Conservation (phyloP, 2,113 vertebrate genomes). For the Gadus macrocephalus region DNA sequence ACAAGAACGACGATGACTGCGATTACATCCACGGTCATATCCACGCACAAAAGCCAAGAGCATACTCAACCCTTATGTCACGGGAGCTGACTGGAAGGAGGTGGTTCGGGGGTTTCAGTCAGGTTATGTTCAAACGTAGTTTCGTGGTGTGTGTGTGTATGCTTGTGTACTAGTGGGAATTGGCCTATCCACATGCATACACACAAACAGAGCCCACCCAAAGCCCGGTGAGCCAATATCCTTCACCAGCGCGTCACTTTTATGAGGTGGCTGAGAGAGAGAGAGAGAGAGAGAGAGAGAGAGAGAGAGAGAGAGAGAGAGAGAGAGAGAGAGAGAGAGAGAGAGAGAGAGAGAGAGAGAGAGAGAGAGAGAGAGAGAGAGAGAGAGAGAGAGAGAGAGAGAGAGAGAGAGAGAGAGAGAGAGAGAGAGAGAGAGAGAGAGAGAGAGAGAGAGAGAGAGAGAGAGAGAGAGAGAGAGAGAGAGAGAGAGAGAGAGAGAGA, state of each 20-base stretch:
- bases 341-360: not conserved
- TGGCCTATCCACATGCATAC: constrained; percentile 47
- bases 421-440: not conserved
- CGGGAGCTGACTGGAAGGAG: too few species aligned
- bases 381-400: not conserved
- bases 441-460: constrained; percentile 13
- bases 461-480: not conserved
- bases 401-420: not conserved
- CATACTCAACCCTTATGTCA: too few species aligned
- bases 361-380: constrained; percentile 12
- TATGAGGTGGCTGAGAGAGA: constrained; percentile 64
- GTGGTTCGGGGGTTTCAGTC: too few species aligned
- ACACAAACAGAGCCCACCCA: constrained; percentile 67
- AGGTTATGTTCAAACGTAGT: too few species aligned
- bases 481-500: constrained; percentile 1
- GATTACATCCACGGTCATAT: too few species aligned
- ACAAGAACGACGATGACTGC: too few species aligned
- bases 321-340: too few species aligned
- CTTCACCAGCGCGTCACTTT: constrained; percentile 71
- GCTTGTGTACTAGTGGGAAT: constrained; percentile 18
- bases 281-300: not conserved
- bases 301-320: not conserved
- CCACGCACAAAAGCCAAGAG: too few species aligned
- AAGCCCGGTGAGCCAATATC: constrained; percentile 63
- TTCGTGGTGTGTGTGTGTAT: not conserved